These are phyloP conservation scores for Graptemys geographica DNA, from an alignment of 2,797 vertebrate species.

Conservation along the genomic window DNA sequence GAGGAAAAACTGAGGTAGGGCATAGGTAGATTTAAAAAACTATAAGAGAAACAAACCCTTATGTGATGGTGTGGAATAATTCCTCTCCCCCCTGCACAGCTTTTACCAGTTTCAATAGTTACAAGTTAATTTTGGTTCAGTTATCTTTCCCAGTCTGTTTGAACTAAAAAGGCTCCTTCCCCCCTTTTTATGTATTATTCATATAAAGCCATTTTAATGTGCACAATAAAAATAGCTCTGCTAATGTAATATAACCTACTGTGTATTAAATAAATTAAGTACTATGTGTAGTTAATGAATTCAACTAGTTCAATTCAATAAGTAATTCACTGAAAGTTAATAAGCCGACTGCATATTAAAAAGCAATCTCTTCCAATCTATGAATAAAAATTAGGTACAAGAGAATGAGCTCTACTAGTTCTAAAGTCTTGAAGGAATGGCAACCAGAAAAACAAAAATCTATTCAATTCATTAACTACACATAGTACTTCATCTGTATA, in stretches of 20 bases:
- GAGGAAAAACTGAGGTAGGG: neutral
- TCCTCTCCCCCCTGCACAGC: neutral
- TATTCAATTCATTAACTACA: neutral
- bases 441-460: neutral
- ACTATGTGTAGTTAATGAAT: no score
- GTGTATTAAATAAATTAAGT: no score
- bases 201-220: neutral
- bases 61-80: neutral
- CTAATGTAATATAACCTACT: neutral
- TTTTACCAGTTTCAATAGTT: neutral
- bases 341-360: neutral
- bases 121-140: neutral
- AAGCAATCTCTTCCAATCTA: neutral
- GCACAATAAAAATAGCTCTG: neutral
- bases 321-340: neutral
- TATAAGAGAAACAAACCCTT: neutral
- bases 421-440: neutral
- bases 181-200: neutral
- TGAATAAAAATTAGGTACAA: neutral
- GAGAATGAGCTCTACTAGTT: neutral
- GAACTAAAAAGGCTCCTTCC: neutral
- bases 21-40: neutral
- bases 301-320: neutral
- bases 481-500: neutral
- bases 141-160: neutral